Evolutionary conservation across 1,140 invertebrate genomes (phyloP), one percentile per base, ranked within the genome.

Genomic region (Papilio xuthus): DNA sequence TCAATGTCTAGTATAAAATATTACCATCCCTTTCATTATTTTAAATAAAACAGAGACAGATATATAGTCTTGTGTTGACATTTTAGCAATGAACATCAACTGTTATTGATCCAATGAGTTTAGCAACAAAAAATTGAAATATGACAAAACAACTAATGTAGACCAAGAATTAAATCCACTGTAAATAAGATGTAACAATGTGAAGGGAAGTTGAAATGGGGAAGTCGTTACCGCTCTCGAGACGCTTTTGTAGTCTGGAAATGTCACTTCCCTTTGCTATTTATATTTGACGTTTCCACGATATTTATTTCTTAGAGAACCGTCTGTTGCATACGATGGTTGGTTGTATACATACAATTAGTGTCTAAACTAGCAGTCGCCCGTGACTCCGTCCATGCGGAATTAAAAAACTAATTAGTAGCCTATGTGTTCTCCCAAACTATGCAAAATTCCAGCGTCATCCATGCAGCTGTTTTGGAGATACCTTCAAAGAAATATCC

Each of bases 191-290:
- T 28, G 26, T 67, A 67, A 67, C 26, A 60, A 32, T 13, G 60
- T 67, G 18, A 67, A 67, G 26, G 60, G 60, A 67, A 67, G 60
- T 67, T 67, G 60, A 32, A 32, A 67, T 10, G 60, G 26, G 60
- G 60, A 67, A 67, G 60, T 67, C 60, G 60, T 67, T 67, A 67
- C 60, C 60, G 60, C 26, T 67, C 26, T 15, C 60, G 60, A 67
- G 60, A 67, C 60, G 60, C 60, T 67, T 67, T 67, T 67, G 60
- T 67, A 32, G 60, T 67, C 60, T 67, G 60, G 26, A 67, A 67
- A 67, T 67, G 60, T 28, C 60, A 67, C 23, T 67, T 67, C 60
- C 60, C 32, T 3, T 67, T 15, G 23, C 26, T 67, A 67, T 67
- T 67, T 67, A 67, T 67, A 28, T 67, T 15, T 32, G 60, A 67